Evolutionary conservation across 2,113 vertebrate species (phyloP).

Genomic region (Murina feae): DNA sequence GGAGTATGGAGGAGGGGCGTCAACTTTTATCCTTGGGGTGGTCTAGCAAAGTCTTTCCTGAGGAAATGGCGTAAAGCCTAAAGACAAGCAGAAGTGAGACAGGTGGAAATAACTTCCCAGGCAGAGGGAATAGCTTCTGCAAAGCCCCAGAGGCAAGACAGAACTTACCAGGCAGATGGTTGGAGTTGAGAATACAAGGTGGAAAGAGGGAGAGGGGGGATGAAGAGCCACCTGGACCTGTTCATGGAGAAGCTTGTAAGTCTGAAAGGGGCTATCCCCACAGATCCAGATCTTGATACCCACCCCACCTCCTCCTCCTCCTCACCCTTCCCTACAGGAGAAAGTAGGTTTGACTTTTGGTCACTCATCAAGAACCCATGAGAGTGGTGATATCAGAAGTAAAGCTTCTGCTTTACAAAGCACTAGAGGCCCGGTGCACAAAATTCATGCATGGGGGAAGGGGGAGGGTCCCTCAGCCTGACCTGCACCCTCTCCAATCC

Average conservation of each 20-base stretch:
- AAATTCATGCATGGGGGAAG: too few relatives aligned
- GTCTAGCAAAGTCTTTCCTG: not conserved
- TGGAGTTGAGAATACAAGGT: not conserved
- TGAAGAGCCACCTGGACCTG: not conserved
- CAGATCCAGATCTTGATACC: not conserved
- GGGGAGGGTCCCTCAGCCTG: too few relatives aligned
- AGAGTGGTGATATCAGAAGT: not conserved
- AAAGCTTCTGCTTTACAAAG: not conserved
- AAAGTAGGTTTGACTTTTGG: not conserved
- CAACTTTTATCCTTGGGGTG: not conserved
- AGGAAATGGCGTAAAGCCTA: not conserved
- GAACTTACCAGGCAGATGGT: not conserved
- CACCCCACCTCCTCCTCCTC: not conserved
- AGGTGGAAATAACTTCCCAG: not conserved
- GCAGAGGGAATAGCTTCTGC: not conserved
- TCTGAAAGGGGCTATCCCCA: not conserved
- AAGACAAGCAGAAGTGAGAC: not conserved
- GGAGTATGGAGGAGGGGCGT: not conserved
- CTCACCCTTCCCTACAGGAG: accelerated
- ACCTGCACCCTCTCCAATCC: too few relatives aligned
- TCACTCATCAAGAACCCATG: not conserved
- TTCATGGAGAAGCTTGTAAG: not conserved
- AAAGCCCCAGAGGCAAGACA: not conserved
- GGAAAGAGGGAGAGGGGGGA: not conserved
- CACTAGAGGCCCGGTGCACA: too few relatives aligned